Evolutionary conservation across 2,113 vertebrate species (phyloP), one percentile per base, ranked within the genome.

Genomic region (Trachemys scripta): DNA sequence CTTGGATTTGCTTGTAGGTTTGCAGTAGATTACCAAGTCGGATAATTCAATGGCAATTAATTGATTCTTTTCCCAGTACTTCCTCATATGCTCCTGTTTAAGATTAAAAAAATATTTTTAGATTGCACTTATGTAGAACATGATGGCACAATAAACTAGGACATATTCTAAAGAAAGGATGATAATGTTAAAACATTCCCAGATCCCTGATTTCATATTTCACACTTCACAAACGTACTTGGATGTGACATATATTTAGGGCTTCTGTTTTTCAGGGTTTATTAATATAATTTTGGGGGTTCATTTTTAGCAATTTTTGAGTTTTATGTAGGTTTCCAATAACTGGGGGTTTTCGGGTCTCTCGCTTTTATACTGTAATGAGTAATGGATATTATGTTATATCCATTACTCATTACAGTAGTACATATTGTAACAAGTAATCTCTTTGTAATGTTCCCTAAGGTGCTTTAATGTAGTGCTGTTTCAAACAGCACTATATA

Each of bases 31-130:
- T 27, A 99, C 99, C 95, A 99, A 92, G 96, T 99, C 99, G 0
- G 99, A 99, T 97, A 99, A 99, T 97, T 99, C 99, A 75, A 99
- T 99, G 94, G 99, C 99, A 85, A 99, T 99, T 50, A 98, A 98
- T 16, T 99, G 99, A 93, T 98, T 99, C 98, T 98, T 99, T 98
- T 99, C 99, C 97, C 98, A 99, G 94, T 99, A 98, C 80, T 96
- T 99, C 96, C 99, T 98, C 96, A 98, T 98, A 93, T 94, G 98
- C 94, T 98, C 98, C 99, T 99, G 96, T 82, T 10, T 72, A 92
- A 94, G 89, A 0, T 0, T 84, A 92, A 89, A 4, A 1, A 57
- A 54, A 22, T 22, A 72, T 69, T 47, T 90, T 54, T 13, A 87
- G 47, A 45, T 95, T 81, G 89, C 11, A 82, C 54, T 84, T 4